Evolutionary conservation across 2,888 invertebrate genomes (phyloP).

Genomic region (Melieria picta): DNA sequence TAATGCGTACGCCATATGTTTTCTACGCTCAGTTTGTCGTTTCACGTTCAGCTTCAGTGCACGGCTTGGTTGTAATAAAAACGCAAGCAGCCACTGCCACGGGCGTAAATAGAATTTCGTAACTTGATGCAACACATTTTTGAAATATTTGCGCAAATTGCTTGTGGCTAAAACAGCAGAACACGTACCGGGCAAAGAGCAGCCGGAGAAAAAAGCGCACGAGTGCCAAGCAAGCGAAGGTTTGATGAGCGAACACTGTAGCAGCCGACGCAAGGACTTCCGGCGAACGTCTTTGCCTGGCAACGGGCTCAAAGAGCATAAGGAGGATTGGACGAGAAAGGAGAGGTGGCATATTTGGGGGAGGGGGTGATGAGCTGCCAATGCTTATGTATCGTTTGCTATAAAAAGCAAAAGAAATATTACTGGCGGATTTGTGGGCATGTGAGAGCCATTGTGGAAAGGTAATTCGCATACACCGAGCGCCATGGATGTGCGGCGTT

Average conservation of each 20-base stretch:
- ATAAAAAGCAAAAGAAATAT: background rate
- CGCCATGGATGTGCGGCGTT: background rate
- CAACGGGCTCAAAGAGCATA: no score
- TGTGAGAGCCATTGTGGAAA: background rate
- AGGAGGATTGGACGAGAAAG: no score
- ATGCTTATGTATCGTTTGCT: no score
- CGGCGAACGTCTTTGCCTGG: no score
- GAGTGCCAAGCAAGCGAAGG: no score
- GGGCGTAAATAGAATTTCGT: slow-evolving; percentile 18
- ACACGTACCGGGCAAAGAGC: background rate
- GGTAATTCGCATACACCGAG: background rate
- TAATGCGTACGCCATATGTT: no score
- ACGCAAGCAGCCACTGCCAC: slow-evolving; percentile 2
- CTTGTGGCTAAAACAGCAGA: slow-evolving; percentile 34
- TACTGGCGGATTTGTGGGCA: background rate
- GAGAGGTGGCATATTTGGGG: no score
- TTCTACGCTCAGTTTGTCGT: no score
- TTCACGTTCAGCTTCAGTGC: background rate
- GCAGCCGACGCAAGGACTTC: no score
- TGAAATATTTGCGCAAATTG: slow-evolving; percentile 41
- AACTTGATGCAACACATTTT: slow-evolving; percentile 38
- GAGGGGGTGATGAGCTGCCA: no score
- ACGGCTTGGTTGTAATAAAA: background rate
- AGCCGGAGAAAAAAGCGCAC: background rate
- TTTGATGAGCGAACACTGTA: no score